A percentile compares a stretch with the other conserved stretches of the same genome.
These are phyloP conservation scores for Danaus melanippus DNA, from an alignment of 1,140 invertebrate species.

Conservation along the genomic window DNA sequence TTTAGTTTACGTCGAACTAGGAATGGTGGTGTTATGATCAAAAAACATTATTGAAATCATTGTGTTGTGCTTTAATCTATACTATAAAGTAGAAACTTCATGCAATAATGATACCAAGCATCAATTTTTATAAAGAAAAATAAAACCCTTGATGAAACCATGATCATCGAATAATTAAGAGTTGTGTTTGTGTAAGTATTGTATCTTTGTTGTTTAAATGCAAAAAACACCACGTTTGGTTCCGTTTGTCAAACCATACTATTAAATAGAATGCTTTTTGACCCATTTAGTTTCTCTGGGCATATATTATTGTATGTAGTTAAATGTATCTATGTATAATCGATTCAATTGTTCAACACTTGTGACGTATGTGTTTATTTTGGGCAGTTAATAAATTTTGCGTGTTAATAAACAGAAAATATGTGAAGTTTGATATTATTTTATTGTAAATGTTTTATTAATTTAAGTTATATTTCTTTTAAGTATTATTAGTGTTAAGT, in stretches of 20 bases:
- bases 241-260: conserved; percentile 15
- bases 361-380: conserved; percentile 34
- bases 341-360: conserved; percentile 19
- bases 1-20: conserved; percentile 42
- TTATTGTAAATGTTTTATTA: no score
- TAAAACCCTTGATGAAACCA: not conserved
- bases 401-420: conserved; percentile 11
- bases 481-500: no score
- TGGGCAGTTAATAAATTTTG: conserved; percentile 21
- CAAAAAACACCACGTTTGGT: conserved; percentile 45
- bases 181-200: conserved; percentile 33
- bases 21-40: conserved; percentile 51
- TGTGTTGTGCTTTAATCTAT: conserved; percentile 11
- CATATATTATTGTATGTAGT: no score
- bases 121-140: no score
- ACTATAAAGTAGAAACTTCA: conserved; percentile 6
- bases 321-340: conserved; percentile 10
- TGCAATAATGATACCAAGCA: conserved; percentile 3
- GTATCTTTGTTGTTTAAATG: conserved; percentile 51
- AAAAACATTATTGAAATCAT: conserved; percentile 23
- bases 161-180: not conserved
- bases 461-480: no score
- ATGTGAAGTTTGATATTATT: no score
- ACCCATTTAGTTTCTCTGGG: no score
- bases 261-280: no score